Conservation (phyloP, 2,888 invertebrate species). For the Megamerina dolium region DNA sequence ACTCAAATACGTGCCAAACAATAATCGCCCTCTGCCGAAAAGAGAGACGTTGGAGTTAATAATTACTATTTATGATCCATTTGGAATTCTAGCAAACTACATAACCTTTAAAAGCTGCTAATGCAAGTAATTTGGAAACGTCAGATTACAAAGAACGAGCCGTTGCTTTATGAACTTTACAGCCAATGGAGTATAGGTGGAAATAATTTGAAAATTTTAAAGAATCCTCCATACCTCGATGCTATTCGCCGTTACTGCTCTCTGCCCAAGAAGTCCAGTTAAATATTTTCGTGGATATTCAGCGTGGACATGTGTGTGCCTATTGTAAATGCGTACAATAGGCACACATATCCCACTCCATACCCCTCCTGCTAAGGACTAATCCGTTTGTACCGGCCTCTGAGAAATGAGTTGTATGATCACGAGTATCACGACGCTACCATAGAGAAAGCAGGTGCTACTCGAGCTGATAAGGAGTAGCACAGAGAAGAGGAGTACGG, state of each 20-base stretch:
- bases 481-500: too few relatives aligned
- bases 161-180: slow-evolving; percentile 7
- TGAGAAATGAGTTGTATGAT: too few relatives aligned
- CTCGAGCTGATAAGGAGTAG: too few relatives aligned
- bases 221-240: too few relatives aligned
- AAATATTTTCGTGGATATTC: too few relatives aligned
- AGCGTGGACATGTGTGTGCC: too few relatives aligned
- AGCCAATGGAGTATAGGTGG: slow-evolving; percentile 9
- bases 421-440: too few relatives aligned
- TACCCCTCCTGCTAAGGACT: too few relatives aligned
- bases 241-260: slow-evolving; percentile 10
- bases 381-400: too few relatives aligned
- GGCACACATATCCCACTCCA: too few relatives aligned
- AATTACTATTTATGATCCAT: slow-evolving; percentile 30
- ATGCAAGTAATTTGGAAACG: slow-evolving; percentile 14
- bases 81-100: slow-evolving; percentile 25
- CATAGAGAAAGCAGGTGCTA: too few relatives aligned
- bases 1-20: slow-evolving; percentile 12
- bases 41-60: slow-evolving; percentile 22
- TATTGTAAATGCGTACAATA: too few relatives aligned
- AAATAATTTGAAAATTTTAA: slow-evolving; percentile 11
- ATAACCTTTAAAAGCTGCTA: slow-evolving; percentile 16
- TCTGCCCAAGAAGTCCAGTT: slow-evolving; percentile 9
- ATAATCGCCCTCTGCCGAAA: slow-evolving; percentile 22
- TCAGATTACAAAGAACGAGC: slow-evolving; percentile 14